These are phyloP conservation scores for Girardia tigrina DNA, from an alignment of 2,888 invertebrate species.

Conservation along the genomic window DNA sequence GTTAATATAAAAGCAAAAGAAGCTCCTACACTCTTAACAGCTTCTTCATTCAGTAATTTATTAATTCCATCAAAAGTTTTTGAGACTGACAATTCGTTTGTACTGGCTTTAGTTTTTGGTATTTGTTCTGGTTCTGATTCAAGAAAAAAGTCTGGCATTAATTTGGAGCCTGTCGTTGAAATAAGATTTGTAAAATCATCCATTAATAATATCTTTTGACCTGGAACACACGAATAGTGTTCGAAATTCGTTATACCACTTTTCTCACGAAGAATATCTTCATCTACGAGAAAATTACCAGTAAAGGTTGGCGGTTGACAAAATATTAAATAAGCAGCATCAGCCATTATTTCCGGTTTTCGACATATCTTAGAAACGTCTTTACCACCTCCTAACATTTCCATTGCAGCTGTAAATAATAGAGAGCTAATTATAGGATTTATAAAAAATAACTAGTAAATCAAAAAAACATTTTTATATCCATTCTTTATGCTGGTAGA, in stretches of 20 bases:
- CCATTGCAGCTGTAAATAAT: constrained; percentile 63
- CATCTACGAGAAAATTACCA: background rate
- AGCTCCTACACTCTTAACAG: background rate
- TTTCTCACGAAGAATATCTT: background rate
- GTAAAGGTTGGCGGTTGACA: background rate
- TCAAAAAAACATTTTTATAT: too few species aligned
- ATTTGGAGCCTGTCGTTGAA: background rate
- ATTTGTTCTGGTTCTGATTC: background rate
- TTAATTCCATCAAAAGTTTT: background rate
- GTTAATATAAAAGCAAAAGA: background rate
- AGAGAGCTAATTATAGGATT: too few species aligned
- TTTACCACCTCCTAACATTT: constrained; percentile 55
- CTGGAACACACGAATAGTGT: background rate
- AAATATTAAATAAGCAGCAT: constrained; percentile 62
- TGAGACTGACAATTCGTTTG: background rate
- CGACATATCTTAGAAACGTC: constrained; percentile 59
- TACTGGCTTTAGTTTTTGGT: background rate
- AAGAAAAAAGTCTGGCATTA: background rate
- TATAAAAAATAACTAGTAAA: too few species aligned
- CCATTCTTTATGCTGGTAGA: too few species aligned
- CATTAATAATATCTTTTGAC: background rate
- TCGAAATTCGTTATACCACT: background rate
- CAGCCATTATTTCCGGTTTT: constrained; percentile 70
- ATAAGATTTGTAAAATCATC: background rate
- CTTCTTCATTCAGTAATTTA: background rate